Base-by-base conservation (phyloP, 2,888 invertebrate genomes). In the Charanyca ferruginea region DNA sequence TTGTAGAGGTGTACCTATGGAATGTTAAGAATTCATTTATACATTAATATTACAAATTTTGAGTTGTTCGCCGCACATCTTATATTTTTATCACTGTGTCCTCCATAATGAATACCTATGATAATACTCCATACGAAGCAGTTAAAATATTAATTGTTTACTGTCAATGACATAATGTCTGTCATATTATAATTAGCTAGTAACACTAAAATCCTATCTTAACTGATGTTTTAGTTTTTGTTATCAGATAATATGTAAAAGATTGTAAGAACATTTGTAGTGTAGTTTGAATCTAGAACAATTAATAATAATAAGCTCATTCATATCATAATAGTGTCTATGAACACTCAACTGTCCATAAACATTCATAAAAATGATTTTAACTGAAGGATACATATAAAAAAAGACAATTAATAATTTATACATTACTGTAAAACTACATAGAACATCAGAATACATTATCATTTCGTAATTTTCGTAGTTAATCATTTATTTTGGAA, bases 51-150 rank as follows among this genome's bases (percentile, higher is more conserved):
- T 38, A 58, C 18, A 58, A 58, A 53, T 57, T 55, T 59, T 55
- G n/a, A 23, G 52, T 62, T 76, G 47, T 65, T 65, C 61, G 47
- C 25, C 3, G 16, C 49, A 47, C 45, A 41, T 59, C 44, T 63
- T 59, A 57, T 59, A 53, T 49, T 58, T 62, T 53, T 64, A 63
- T 73, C 41, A 49, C 22, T 44, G 35, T 55, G 45, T 51, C 49
- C 62, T 59, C 42, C 5, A 58, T 58, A 38, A 35, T 49, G n/a
- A 47, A 16, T 41, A 64, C 13, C 38, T 9, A 28, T 28, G 11
- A 23, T 35, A 45, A 53, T 55, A 58, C 57, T 42, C 44, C 22
- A 55, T 42, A 47, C 18, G 45, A 52, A 48, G 1, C 18, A 51
- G 55, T 48, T 72, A 53, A 16, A 73, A 44, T 28, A 23, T 53